Evolutionary conservation across 1,140 invertebrate genomes (phyloP), one percentile per base, ranked within the genome.

Genomic region (Stratiolaelaps scimitus): DNA sequence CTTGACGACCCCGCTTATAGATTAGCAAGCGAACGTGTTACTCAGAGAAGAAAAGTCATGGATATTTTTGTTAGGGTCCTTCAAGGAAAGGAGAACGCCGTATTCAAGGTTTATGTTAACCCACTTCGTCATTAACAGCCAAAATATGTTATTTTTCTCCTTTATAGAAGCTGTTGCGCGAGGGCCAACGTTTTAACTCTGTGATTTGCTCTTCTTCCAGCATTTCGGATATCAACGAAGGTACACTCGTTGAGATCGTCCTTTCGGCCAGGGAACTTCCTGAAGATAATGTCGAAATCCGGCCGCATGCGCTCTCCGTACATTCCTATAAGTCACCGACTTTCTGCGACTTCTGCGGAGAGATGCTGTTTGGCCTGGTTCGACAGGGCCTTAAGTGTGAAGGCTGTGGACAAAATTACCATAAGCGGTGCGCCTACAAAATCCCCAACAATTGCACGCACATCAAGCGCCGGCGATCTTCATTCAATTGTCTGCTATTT

Each of bases 261-360:
- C 79, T 97, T 67, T 92, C 88, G 72, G 89, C 90, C 82, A 84
- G 83, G 29, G 48, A 84, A 78, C 80, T 83, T n/a, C 80, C 78
- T 30, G 85, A 85, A 73, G 85, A 86, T 71, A 77, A 83, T 81
- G 72, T 85, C 64, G 83, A 76, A 79, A 75, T 76, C 40, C 69
- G 74, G 65, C 75, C 74, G 15, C 75, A 76, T 69, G 71, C 70
- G 64, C 67, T 98, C 60, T 83, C 83, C 69, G 92, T 98, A 60
- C 93, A 98, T 80, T 95, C 92, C 6, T 98, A 98, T 78, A 97
- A 96, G 80, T 86, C 88, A 67, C 95, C 95, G 56, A 97, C 96
- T 66, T 98, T 99, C 80, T 95, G 92, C 80, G 93, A 98, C 81
- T 97, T 96, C 80, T 98, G 95, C 79, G 94, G 94, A 56, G 94